Percentiles rank a stretch among this genome's conserved stretches.
Conservation (phyloP, 2,888 invertebrate genomes). For the Argyresthia goedartella region DNA sequence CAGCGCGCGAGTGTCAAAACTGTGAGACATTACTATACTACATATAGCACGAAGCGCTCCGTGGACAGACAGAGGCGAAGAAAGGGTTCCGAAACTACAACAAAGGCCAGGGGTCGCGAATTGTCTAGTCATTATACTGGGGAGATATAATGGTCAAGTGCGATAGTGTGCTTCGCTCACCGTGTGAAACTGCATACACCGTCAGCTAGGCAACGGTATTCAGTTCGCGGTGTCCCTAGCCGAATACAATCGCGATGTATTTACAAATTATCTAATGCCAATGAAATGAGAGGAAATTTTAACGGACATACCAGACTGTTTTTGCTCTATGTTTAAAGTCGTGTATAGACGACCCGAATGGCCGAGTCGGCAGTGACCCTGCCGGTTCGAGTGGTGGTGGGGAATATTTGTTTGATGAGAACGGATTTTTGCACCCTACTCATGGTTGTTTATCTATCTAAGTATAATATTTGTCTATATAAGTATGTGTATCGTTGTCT, state of each 20-base stretch:
- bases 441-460: no score
- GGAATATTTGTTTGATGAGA: no score
- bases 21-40: constrained; percentile 55
- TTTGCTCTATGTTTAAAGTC: no score
- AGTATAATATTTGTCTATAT: no score
- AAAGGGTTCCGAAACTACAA: constrained; percentile 46
- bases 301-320: not conserved
- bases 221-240: not conserved
- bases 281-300: not conserved
- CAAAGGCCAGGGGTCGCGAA: constrained; percentile 40
- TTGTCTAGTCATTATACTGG: constrained; percentile 50
- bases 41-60: constrained; percentile 38
- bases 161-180: constrained; percentile 25
- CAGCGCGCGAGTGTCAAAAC: constrained; percentile 43
- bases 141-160: constrained; percentile 55
- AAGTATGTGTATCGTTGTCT: no score
- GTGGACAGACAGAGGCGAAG: constrained; percentile 47
- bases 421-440: no score
- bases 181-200: constrained; percentile 48
- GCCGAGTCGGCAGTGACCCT: no score
- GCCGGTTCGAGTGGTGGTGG: no score
- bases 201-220: not conserved
- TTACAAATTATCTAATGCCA: not conserved
- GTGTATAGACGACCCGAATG: no score
- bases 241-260: not conserved